Percentiles rank a stretch among this genome's conserved stretches.
These are phyloP conservation scores for Silvanus unidentatus DNA, from an alignment of 2,888 invertebrate species.

Conservation along the genomic window DNA sequence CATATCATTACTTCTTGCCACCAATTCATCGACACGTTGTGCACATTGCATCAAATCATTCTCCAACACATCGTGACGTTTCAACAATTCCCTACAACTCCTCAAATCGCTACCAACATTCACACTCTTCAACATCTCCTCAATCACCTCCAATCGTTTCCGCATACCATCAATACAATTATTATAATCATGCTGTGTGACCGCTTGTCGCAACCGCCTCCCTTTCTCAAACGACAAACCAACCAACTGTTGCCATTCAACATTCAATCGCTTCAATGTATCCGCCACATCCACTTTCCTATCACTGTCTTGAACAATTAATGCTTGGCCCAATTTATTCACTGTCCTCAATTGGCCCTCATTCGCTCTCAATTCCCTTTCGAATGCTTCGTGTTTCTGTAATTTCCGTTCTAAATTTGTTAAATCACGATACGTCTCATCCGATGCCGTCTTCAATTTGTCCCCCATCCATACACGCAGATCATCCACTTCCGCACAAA, in stretches of 20 bases:
- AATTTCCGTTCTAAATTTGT: constrained; percentile 85
- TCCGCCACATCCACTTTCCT: constrained; percentile 63
- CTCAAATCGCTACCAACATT: constrained; percentile 86
- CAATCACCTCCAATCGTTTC: constrained; percentile 79
- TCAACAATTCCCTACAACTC: constrained; percentile 84
- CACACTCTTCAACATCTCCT: constrained; percentile 67
- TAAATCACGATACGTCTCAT: constrained; percentile 88
- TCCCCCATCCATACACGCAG: constrained; percentile 85
- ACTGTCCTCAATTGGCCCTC: constrained; percentile 85
- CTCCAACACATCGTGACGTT: constrained; percentile 84
- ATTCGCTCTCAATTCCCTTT: constrained; percentile 89
- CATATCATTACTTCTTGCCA: constrained; percentile 80
- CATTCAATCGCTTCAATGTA: constrained; percentile 64
- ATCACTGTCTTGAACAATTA: constrained; percentile 67
- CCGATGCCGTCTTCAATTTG: constrained; percentile 84
- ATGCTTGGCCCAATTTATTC: constrained; percentile 70
- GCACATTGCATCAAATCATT: constrained; percentile 81
- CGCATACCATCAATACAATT: constrained; percentile 85
- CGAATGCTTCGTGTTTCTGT: constrained; percentile 96
- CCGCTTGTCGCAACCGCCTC: constrained; percentile 80
- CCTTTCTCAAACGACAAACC: constrained; percentile 61
- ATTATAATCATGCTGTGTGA: constrained; percentile 71
- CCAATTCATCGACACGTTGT: constrained; percentile 70
- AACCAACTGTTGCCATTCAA: constrained; percentile 71
- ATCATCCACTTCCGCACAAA: constrained; percentile 88